Evolutionary conservation across 2,888 invertebrate species (phyloP).

Genomic region (Xiphydria camelus): DNA sequence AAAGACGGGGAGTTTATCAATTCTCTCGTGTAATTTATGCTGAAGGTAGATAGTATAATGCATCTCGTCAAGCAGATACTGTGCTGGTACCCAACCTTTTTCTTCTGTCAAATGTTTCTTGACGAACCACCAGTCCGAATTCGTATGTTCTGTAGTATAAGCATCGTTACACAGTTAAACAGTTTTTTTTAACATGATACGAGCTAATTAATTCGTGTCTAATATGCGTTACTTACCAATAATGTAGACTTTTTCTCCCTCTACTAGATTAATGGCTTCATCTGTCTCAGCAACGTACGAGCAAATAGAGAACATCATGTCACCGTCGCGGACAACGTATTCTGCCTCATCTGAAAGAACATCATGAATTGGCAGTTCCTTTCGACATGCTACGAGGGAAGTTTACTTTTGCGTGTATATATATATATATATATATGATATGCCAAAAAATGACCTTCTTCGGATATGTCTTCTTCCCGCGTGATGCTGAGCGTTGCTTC

Average conservation of each 20-base stretch:
- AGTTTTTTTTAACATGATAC: constrained; percentile 1
- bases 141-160: constrained; percentile 68
- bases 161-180: background rate
- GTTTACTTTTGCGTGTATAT: no score
- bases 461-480: constrained; percentile 68
- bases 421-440: constrained; percentile 8
- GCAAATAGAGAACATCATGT: constrained; percentile 80
- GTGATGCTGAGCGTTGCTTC: constrained; percentile 73
- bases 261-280: constrained; percentile 85
- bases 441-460: constrained; percentile 56
- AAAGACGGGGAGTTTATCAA: constrained; percentile 87
- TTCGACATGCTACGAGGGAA: constrained; percentile 26
- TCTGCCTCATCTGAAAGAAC: constrained; percentile 46
- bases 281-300: constrained; percentile 85
- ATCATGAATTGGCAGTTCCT: constrained; percentile 6
- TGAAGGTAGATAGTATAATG: constrained; percentile 83
- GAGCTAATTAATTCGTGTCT: constrained; percentile 3
- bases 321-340: constrained; percentile 69
- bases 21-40: constrained; percentile 87
- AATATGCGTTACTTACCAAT: constrained; percentile 66
- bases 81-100: constrained; percentile 92
- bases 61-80: constrained; percentile 80
- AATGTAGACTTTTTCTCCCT: constrained; percentile 86
- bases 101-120: constrained; percentile 87
- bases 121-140: constrained; percentile 92